Conservation (phyloP, 2,113 vertebrate species). For the Takifugu bimaculatus region DNA sequence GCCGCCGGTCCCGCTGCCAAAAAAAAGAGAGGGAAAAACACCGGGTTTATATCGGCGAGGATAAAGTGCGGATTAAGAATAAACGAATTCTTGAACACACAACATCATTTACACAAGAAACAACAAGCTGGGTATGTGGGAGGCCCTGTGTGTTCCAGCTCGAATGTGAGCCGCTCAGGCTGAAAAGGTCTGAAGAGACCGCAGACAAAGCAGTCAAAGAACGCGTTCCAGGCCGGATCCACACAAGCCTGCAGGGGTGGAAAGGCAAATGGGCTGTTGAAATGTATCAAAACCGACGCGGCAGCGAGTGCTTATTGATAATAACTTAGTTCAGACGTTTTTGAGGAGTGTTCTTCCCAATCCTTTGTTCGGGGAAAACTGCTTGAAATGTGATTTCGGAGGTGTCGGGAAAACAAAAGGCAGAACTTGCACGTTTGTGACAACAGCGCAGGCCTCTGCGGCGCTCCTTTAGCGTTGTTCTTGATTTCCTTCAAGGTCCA, state of each 20-base stretch:
- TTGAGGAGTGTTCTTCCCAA: conserved; percentile 5
- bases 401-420: conserved; percentile 2
- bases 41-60: conserved; percentile 60
- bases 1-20: conserved; percentile 55
- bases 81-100: conserved; percentile 70
- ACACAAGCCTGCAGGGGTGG: conserved; percentile 18
- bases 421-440: neutral
- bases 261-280: neutral
- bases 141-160: conserved; percentile 51
- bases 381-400: conserved; percentile 26
- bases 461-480: neutral
- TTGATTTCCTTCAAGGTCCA: neutral
- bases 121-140: conserved; percentile 70
- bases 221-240: conserved; percentile 16
- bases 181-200: conserved; percentile 37
- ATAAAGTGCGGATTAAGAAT: conserved; percentile 70
- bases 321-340: conserved; percentile 6
- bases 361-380: conserved; percentile 7
- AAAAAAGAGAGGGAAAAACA: conserved; percentile 48
- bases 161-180: conserved; percentile 34
- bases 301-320: conserved; percentile 24
- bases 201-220: conserved; percentile 34
- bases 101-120: conserved; percentile 74
- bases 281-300: neutral
- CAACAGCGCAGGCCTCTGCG: neutral